Evolutionary conservation across 2,888 invertebrate species (phyloP).

Genomic region (Rapana venosa): DNA sequence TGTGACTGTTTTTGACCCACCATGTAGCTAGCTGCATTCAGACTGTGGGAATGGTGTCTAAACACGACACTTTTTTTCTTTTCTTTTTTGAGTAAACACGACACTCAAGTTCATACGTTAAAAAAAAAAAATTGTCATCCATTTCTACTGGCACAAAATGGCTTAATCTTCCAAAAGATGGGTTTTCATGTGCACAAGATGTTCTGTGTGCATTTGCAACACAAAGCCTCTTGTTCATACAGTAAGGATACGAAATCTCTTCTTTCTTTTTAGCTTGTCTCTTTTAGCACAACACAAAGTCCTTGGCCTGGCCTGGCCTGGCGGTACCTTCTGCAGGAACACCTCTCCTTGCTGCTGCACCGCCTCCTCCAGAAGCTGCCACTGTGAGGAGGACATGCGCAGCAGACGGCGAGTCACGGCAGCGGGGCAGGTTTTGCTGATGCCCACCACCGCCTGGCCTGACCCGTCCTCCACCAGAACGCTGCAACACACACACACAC

Average conservation of each 20-base stretch:
- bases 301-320: background rate
- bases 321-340: slow-evolving; percentile 59
- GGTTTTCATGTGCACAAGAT: too few species aligned
- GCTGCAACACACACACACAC: slow-evolving; percentile 53
- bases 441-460: slow-evolving; percentile 58
- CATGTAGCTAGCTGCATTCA: too few species aligned
- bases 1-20: too few species aligned
- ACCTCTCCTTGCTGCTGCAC: slow-evolving; percentile 56
- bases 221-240: too few species aligned
- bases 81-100: too few species aligned
- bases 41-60: too few species aligned
- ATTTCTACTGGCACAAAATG: too few species aligned
- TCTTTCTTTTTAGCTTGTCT: background rate
- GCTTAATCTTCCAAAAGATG: too few species aligned
- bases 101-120: too few species aligned
- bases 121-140: too few species aligned
- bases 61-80: too few species aligned
- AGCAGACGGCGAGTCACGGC: slow-evolving; percentile 54
- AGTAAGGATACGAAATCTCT: background rate
- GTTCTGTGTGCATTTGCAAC: too few species aligned
- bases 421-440: slow-evolving; percentile 42
- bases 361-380: slow-evolving; percentile 55
- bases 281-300: background rate
- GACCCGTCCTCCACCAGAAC: slow-evolving; percentile 63
- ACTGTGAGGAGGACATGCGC: slow-evolving; percentile 56